phyloP scores from a whole-genome alignment of 2,888 invertebrate genomes.

The Phymatocera aterrima region DNA sequence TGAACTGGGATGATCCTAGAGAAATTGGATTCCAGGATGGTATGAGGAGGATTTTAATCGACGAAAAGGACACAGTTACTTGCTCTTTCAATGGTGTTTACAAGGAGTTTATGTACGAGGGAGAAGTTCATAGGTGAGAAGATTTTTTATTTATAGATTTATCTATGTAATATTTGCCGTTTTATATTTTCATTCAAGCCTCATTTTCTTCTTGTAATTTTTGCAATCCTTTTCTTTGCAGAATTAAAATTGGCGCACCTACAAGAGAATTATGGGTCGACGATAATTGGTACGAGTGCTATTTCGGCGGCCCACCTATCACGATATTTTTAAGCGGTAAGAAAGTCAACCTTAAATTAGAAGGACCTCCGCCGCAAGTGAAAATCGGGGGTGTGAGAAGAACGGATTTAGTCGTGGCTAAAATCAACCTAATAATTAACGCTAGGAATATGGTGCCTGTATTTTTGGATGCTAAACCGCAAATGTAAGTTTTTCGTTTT shows the following conservation, averaged over 20 bases:
- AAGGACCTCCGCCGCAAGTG: constrained; percentile 95
- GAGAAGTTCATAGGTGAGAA: constrained; percentile 78
- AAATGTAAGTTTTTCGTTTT: constrained; percentile 77
- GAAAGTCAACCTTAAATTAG: constrained; percentile 87
- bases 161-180: too few relatives aligned
- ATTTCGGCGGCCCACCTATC: constrained; percentile 92
- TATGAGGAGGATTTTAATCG: constrained; percentile 83
- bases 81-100: constrained; percentile 82
- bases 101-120: constrained; percentile 84
- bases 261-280: constrained; percentile 94
- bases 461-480: constrained; percentile 89
- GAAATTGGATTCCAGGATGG: constrained; percentile 92
- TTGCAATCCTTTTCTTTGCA: constrained; percentile 68
- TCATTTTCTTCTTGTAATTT: neutral
- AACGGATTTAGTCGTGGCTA: constrained; percentile 89
- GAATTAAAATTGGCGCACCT: constrained; percentile 93
- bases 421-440: constrained; percentile 89
- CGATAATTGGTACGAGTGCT: constrained; percentile 92
- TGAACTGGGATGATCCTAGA: constrained; percentile 90
- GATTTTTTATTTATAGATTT: neutral
- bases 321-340: constrained; percentile 88
- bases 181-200: neutral
- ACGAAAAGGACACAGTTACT: constrained; percentile 84
- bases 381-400: constrained; percentile 88
- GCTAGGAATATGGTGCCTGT: constrained; percentile 87